phyloP scores from a whole-genome alignment of 2,888 invertebrate genomes.

The Pecten maximus region DNA sequence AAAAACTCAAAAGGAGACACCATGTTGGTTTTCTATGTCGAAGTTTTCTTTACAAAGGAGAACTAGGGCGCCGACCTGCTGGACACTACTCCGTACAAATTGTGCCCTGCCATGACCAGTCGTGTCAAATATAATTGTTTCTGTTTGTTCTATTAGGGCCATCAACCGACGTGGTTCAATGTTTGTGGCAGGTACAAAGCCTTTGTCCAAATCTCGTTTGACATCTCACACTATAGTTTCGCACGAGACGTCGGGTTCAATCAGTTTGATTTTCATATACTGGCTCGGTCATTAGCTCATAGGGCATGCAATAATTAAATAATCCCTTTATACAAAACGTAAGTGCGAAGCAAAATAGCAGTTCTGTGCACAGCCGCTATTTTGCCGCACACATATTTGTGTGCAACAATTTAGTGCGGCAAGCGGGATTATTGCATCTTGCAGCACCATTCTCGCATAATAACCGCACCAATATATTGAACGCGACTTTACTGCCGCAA shows the following conservation, averaged over 20 bases:
- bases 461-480: too few relatives aligned
- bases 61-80: not conserved
- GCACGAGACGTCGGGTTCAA: constrained; percentile 1
- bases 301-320: too few relatives aligned
- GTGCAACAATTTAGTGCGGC: too few relatives aligned
- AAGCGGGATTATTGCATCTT: too few relatives aligned
- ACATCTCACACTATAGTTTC: not conserved
- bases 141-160: not conserved
- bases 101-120: not conserved
- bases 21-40: not conserved
- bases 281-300: too few relatives aligned
- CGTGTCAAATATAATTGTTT: not conserved
- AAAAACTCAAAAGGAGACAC: not conserved
- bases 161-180: not conserved
- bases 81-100: not conserved
- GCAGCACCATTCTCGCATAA: too few relatives aligned
- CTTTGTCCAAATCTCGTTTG: not conserved
- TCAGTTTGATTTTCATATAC: not conserved
- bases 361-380: too few relatives aligned
- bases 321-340: too few relatives aligned
- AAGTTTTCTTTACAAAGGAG: not conserved
- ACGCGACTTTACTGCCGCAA: too few relatives aligned
- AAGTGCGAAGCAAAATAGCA: too few relatives aligned
- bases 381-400: too few relatives aligned
- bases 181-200: not conserved